These are phyloP conservation scores for Sarcophilus harrisii DNA, from an alignment of 2,797 vertebrate species.

Conservation along the genomic window DNA sequence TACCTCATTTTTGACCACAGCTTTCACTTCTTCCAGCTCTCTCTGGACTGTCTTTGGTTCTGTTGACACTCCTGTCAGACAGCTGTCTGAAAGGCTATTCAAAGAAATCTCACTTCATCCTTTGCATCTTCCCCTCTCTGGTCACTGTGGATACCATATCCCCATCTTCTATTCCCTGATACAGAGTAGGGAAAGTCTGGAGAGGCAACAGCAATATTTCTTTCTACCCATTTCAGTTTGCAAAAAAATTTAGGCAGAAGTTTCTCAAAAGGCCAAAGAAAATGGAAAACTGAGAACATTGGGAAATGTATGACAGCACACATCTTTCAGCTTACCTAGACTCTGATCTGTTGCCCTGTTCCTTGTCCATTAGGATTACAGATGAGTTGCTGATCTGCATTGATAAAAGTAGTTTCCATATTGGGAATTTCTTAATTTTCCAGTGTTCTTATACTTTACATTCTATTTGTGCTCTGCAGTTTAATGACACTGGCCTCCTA, in stretches of 20 bases:
- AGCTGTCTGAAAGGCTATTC: background rate
- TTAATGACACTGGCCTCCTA: background rate
- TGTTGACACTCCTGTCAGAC: background rate
- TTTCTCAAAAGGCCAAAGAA: background rate
- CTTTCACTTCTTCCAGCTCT: background rate
- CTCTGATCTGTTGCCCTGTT: background rate
- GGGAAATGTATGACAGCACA: background rate
- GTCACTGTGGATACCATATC: background rate
- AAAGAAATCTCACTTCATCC: background rate
- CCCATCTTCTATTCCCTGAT: background rate
- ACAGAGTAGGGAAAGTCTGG: background rate
- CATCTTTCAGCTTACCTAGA: background rate
- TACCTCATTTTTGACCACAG: background rate
- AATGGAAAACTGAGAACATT: background rate
- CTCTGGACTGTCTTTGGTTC: background rate
- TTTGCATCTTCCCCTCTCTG: background rate
- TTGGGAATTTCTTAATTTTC: background rate
- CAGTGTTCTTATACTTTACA: background rate
- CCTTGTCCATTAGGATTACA: background rate
- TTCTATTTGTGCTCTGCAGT: no score
- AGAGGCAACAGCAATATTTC: background rate
- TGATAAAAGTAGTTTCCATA: background rate
- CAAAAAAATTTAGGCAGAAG: background rate
- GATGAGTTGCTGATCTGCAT: background rate
- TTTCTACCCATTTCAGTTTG: background rate